Evolutionary conservation across 2,113 vertebrate species (phyloP).

Genomic region (Macroglossus sobrinus): DNA sequence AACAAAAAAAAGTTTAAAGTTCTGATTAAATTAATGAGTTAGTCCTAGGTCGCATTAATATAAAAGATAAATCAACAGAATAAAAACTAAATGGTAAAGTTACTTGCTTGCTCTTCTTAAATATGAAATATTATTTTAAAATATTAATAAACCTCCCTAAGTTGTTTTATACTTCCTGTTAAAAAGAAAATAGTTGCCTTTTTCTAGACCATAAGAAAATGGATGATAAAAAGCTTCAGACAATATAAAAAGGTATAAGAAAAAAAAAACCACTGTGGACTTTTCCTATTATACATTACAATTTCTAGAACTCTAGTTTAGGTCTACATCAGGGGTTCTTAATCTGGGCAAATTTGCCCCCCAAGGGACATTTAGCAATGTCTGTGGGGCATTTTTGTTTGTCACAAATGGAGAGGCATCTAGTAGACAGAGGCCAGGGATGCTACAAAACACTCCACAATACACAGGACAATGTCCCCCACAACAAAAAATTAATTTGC

Average conservation of each 20-base stretch:
- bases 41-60: neutral
- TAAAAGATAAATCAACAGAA: neutral
- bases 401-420: neutral
- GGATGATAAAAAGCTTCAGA: neutral
- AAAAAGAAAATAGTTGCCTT: slow-evolving; percentile 40
- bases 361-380: neutral
- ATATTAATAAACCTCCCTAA: slow-evolving; percentile 6
- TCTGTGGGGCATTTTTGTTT: neutral
- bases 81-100: neutral
- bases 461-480: neutral
- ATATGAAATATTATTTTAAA: slow-evolving; percentile 29
- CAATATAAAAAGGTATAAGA: neutral
- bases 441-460: neutral
- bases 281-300: slow-evolving; percentile 10
- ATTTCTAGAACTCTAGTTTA: slow-evolving; percentile 10
- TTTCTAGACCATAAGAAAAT: neutral
- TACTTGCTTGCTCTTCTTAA: neutral
- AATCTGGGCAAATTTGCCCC: neutral
- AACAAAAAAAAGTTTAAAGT: neutral
- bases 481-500: neutral
- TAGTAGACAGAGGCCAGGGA: neutral
- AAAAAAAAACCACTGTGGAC: neutral
- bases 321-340: neutral
- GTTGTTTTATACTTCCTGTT: neutral
- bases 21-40: neutral